Percentiles rank a stretch among this genome's conserved stretches.
Evolutionary conservation across 2,888 invertebrate species (phyloP).

Genomic region (Clunio marinus): DNA sequence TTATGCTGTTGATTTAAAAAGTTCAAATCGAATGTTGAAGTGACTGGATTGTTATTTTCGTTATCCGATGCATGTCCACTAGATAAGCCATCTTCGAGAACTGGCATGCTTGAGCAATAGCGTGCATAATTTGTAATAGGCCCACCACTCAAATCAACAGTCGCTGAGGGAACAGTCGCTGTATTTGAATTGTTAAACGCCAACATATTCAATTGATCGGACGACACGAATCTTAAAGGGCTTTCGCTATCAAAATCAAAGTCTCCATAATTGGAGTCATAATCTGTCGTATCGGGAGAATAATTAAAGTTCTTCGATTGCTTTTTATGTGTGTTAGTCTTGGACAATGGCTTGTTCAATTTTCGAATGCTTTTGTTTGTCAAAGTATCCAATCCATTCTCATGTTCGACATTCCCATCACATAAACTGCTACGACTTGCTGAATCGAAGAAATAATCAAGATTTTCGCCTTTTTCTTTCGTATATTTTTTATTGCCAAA

Average conservation of each 20-base stretch:
- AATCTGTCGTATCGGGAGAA: slow-evolving; percentile 89
- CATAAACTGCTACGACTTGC: slow-evolving; percentile 50
- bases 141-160: slow-evolving; percentile 55
- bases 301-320: slow-evolving; percentile 78
- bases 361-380: not conserved
- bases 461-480: slow-evolving; percentile 44
- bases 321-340: slow-evolving; percentile 45
- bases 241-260: slow-evolving; percentile 81
- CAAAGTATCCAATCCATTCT: slow-evolving; percentile 46
- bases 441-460: slow-evolving; percentile 51
- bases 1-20: slow-evolving; percentile 1
- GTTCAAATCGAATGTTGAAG: slow-evolving; percentile 47
- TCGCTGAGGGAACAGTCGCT: slow-evolving; percentile 45
- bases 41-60: slow-evolving; percentile 81
- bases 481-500: slow-evolving; percentile 24
- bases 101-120: slow-evolving; percentile 78
- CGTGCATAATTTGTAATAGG: slow-evolving; percentile 61
- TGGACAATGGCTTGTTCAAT: not conserved
- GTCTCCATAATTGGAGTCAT: slow-evolving; percentile 78
- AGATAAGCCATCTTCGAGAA: slow-evolving; percentile 88
- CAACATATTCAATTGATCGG: not conserved
- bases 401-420: slow-evolving; percentile 48
- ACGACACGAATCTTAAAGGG: slow-evolving; percentile 45
- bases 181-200: not conserved
- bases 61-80: slow-evolving; percentile 91